Percentiles rank a stretch among this genome's conserved stretches.
phyloP scores from a whole-genome alignment of 2,113 vertebrate genomes.

The Nematolebias whitei region DNA sequence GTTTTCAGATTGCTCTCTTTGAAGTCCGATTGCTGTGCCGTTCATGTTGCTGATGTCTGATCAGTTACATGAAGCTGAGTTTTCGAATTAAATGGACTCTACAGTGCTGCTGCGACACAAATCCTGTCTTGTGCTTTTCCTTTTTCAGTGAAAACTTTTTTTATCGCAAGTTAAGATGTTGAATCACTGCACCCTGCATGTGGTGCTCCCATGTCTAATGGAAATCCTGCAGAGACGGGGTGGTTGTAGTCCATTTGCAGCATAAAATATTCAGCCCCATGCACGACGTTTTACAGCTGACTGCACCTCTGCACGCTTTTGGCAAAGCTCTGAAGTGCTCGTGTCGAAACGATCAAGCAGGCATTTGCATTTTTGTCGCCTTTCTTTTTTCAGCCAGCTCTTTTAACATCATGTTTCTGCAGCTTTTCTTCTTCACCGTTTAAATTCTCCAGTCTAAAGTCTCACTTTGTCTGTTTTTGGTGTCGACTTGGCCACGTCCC shows the following conservation, averaged over 20 bases:
- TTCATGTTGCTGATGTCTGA: not conserved
- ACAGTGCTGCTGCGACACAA: rapidly evolving
- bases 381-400: not conserved
- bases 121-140: not conserved
- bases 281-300: constrained; percentile 17
- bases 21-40: not conserved
- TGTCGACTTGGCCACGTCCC: too few species aligned
- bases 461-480: not conserved
- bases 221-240: not conserved
- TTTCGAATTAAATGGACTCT: not conserved
- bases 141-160: not conserved
- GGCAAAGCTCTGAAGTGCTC: not conserved
- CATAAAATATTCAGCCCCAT: constrained; percentile 44
- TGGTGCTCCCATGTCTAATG: constrained; percentile 26
- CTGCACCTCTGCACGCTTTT: constrained; percentile 1
- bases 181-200: not conserved
- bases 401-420: not conserved
- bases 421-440: not conserved
- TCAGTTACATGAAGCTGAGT: not conserved
- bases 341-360: not conserved
- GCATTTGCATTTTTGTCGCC: not conserved
- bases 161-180: not conserved
- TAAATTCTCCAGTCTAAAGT: not conserved
- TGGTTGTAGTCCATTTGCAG: constrained; percentile 13
- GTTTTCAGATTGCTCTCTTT: constrained; percentile 5